Percentiles rank a stretch among this genome's conserved stretches.
These are phyloP conservation scores for Notocelia uddmanniana DNA, from an alignment of 2,888 invertebrate genomes.

Conservation along the genomic window DNA sequence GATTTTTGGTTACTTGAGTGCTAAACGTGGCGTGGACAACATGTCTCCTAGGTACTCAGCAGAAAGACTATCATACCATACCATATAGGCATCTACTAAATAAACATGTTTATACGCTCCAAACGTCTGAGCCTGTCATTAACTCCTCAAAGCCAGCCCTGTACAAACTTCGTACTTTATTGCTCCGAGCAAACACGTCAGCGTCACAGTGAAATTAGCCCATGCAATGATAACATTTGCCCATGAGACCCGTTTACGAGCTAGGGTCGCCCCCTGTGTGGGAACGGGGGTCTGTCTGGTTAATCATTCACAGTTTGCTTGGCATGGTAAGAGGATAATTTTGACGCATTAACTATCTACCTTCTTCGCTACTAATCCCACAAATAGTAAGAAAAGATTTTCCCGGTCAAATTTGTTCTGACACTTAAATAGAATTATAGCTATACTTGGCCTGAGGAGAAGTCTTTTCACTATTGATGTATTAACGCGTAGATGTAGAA, in stretches of 20 bases:
- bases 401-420: no score
- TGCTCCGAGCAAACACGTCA: conserved; percentile 45
- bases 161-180: conserved; percentile 25
- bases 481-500: neutral
- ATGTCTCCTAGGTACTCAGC: no score
- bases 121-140: conserved; percentile 3
- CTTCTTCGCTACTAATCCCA: no score
- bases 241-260: conserved; percentile 61
- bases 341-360: neutral
- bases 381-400: no score
- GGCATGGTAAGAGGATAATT: conserved; percentile 19
- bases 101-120: neutral
- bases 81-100: neutral
- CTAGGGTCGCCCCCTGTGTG: conserved; percentile 52
- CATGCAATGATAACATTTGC: conserved; percentile 66
- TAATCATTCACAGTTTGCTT: conserved; percentile 33
- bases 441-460: no score
- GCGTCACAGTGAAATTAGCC: conserved; percentile 63
- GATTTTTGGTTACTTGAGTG: no score
- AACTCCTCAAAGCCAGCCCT: conserved; percentile 21
- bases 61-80: neutral
- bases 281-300: conserved; percentile 49
- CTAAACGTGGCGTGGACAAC: no score
- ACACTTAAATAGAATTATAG: no score
- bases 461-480: neutral